Base-by-base conservation (phyloP, 2,888 invertebrate species). In the Drosophila hamatofila region DNA sequence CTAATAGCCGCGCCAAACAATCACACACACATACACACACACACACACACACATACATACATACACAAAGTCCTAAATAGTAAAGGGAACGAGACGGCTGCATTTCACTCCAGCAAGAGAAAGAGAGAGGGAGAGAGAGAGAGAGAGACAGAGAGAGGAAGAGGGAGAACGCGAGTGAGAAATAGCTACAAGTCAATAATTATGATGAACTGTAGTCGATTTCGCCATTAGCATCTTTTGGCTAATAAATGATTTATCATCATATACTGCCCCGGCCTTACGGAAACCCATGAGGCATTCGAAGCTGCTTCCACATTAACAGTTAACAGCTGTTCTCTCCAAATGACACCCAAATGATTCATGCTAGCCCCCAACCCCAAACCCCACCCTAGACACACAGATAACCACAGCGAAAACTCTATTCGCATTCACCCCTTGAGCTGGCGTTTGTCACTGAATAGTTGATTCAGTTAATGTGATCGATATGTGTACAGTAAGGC, bases 191-290 rank as follows among this genome's bases (percentile, higher is more conserved):
- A 72, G 41, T 41, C 33, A 30, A 44, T 48, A 42, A 30, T 33
- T 35, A 37, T 64, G 42, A 72, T 46, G 35, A 27, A 37, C 23
- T 18, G 35, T 55, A 61, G 52, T 25, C 41, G 23, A 23, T 41
- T 63, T 61, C 30, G 30, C 57, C 42, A 74, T 78, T 81, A 84
- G 60, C 69, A 49, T 59, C 49, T 69, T 68, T 64, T 25, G 60
- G 46, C 60, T 69, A 70, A 61, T 62, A 56, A 62, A 61, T 69
- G 80, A 81, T 69, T 69, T 66, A 81, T 55, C 58, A 59, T 67
- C 55, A 30, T 11, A 30, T 30, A 30, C 9, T 30, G 42, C 11
- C 6, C 18, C 16, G 46, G 5, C 46, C n/a, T 3, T 7, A 27
- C 1, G 2, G 48, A 12, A 1, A 3, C 30, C 56, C 27, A 41